These are phyloP conservation scores for Physocephala rufipes DNA, from an alignment of 2,888 invertebrate species.

Conservation along the genomic window DNA sequence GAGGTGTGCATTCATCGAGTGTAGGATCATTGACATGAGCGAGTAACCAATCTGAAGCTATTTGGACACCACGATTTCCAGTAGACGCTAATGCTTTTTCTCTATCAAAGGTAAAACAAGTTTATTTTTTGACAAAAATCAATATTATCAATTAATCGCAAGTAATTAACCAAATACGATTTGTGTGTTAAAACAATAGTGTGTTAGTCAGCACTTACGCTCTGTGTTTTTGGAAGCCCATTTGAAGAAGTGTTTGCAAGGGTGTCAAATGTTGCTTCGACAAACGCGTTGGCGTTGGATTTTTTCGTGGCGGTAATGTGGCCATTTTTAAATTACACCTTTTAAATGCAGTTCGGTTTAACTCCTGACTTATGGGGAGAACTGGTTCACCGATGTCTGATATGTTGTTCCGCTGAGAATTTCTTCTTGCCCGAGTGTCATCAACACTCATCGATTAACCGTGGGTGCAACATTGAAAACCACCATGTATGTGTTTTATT, in stretches of 20 bases:
- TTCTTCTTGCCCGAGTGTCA: background rate
- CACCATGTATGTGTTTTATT: conserved; percentile 13
- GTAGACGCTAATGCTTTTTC: conserved; percentile 91
- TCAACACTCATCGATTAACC: background rate
- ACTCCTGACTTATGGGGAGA: background rate
- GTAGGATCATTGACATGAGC: conserved; percentile 88
- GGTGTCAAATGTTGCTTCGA: conserved; percentile 82
- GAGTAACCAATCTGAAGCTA: conserved; percentile 90
- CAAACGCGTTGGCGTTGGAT: conserved; percentile 76
- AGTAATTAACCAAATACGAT: background rate
- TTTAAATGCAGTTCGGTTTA: background rate
- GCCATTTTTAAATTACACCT: conserved; percentile 69
- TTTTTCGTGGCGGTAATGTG: conserved; percentile 80
- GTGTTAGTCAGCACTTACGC: conserved; percentile 73
- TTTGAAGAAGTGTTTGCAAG: conserved; percentile 83
- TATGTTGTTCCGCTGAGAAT: conserved; percentile 11
- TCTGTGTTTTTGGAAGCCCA: conserved; percentile 88
- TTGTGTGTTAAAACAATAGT: background rate
- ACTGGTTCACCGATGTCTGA: background rate
- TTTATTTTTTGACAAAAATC: conserved; percentile 5
- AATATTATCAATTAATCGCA: background rate
- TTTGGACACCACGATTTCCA: conserved; percentile 85
- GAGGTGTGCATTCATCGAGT: conserved; percentile 78
- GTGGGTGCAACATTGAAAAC: background rate
- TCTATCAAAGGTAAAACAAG: conserved; percentile 65